Evolutionary conservation across 2,888 invertebrate genomes (phyloP), one percentile per base, ranked within the genome.

Genomic region (Polydrusus tereticollis): DNA sequence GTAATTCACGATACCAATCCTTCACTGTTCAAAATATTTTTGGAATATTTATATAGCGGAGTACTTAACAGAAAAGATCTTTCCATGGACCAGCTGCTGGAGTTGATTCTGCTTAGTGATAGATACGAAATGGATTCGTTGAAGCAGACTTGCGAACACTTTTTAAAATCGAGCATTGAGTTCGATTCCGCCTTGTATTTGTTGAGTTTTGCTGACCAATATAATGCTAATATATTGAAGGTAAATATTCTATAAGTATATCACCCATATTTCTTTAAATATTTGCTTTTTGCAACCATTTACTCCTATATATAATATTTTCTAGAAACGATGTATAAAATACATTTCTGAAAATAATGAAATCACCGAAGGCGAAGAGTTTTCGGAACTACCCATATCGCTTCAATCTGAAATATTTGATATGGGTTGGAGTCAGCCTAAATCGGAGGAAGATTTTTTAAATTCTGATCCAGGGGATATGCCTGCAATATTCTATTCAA

Each of bases 161-260:
- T 88, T 8, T 83, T 92, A 36, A 88, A 89, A 76, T 82, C 86
- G 6, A 88, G 89, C 78, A 87, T 91, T 65, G 90, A 91, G 81
- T 88, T 88, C 68, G 90, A 91, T 65, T 89, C 89, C 2, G 90
- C 89, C 0, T 85, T 91, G 55, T 91, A 89, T 81, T 87, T 91
- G 59, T 84, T 91, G 57, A 89, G 89, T 75, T 88, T 92, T 80
- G 90, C 91, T 2, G 91, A 92, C 83, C 91, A 91, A 77, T 90
- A 89, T 80, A 89, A 89, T 82, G 90, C 91, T 14, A 85, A 85
- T 73, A 82, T 85, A 66, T 83, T 90, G 69, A 86, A 87, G 85
- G 90, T 90, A 82, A 80, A 82, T 78, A 29, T 2, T 26, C 4
- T 26, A 7, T 26, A n/a, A n/a, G n/a, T n/a, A n/a, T n/a, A n/a